These are phyloP conservation scores for Drosophila kuntzei DNA, from an alignment of 2,888 invertebrate genomes.

Conservation along the genomic window DNA sequence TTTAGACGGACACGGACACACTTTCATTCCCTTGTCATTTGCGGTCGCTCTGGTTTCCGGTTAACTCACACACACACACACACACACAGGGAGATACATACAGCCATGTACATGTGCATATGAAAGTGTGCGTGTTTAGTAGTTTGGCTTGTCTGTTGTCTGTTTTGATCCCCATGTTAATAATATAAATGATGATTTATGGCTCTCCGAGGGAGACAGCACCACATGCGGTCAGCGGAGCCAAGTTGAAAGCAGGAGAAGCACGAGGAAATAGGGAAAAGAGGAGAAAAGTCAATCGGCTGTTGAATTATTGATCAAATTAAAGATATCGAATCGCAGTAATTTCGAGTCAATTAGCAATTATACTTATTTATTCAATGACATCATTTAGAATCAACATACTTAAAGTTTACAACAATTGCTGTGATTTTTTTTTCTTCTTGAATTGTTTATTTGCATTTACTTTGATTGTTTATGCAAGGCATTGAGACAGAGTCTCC, in stretches of 20 bases:
- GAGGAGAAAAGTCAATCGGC: constrained; percentile 50
- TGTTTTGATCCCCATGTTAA: constrained; percentile 75
- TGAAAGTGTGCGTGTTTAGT: constrained; percentile 58
- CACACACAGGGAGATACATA: not conserved
- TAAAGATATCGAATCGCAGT: constrained; percentile 49
- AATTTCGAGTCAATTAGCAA: constrained; percentile 62
- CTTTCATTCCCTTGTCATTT: constrained; percentile 71
- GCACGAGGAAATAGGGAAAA: not conserved
- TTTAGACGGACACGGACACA: constrained; percentile 52
- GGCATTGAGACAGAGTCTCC: constrained; percentile 13
- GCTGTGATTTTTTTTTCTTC: not conserved
- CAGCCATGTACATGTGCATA: constrained; percentile 46
- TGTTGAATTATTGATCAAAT: constrained; percentile 69
- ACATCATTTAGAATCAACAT: constrained; percentile 4
- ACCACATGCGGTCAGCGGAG: constrained; percentile 20
- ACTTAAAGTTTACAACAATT: constrained; percentile 16
- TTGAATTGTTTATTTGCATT: constrained; percentile 31
- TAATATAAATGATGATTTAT: constrained; percentile 80
- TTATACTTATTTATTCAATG: constrained; percentile 43
- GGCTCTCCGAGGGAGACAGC: constrained; percentile 53
- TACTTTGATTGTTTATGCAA: constrained; percentile 55
- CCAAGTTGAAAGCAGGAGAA: not conserved
- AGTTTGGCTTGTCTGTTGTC: constrained; percentile 61
- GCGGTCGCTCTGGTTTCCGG: constrained; percentile 71
- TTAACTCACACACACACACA: constrained; percentile 34